Percentiles rank a stretch among this genome's conserved stretches.
phyloP scores from a whole-genome alignment of 35 echinoderm and acorn worm genomes.

The Apostichopus japonicus region DNA sequence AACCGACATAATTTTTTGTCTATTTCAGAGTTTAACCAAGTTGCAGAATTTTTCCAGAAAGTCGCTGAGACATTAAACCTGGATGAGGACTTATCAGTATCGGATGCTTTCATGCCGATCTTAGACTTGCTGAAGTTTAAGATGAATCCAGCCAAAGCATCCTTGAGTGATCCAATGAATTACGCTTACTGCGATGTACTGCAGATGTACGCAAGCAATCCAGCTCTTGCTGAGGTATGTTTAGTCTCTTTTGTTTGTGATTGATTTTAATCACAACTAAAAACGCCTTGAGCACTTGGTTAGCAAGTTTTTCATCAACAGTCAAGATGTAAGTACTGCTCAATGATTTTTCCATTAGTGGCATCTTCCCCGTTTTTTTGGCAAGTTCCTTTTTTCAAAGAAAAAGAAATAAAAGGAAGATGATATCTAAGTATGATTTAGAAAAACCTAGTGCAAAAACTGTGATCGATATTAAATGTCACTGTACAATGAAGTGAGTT shows the following conservation, averaged over 20 bases:
- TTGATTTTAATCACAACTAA: too few relatives aligned
- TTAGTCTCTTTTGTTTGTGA: too few relatives aligned
- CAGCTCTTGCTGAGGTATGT: constrained; percentile 71
- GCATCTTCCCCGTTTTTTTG: too few relatives aligned
- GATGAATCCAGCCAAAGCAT: constrained; percentile 50
- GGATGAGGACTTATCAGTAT: constrained; percentile 69
- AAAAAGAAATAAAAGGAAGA: too few relatives aligned
- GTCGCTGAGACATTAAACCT: constrained; percentile 61
- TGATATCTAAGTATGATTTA: too few relatives aligned
- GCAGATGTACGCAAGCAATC: constrained; percentile 62
- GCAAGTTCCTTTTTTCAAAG: too few relatives aligned
- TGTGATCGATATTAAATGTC: too few relatives aligned
- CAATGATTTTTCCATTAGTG: too few relatives aligned
- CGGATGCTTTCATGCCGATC: constrained; percentile 66
- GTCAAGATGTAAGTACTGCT: too few relatives aligned
- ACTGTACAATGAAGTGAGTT: too few relatives aligned
- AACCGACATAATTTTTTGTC: background rate
- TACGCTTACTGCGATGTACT: constrained; percentile 76
- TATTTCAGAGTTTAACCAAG: constrained; percentile 57
- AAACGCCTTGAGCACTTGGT: background rate
- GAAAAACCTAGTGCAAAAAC: too few relatives aligned
- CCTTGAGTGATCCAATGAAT: constrained; percentile 67
- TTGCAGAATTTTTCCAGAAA: constrained; percentile 59
- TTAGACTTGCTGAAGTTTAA: constrained; percentile 69
- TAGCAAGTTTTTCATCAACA: too few relatives aligned